Evolutionary conservation across 2,113 vertebrate species (phyloP), one percentile per base, ranked within the genome.

Genomic region (Daubentonia madagascariensis): DNA sequence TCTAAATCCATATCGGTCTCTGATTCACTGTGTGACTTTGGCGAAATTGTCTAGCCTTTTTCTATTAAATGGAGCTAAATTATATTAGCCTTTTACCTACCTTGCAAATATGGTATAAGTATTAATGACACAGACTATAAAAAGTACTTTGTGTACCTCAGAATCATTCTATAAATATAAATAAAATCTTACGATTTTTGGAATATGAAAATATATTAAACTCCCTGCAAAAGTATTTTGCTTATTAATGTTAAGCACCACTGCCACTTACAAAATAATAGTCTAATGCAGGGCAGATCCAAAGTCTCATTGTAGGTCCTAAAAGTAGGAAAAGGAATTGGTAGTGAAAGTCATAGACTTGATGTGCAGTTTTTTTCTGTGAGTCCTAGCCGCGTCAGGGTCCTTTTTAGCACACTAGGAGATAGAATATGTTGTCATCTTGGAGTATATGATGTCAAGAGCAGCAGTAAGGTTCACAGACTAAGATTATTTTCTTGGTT

Each of bases 121-220:
- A 75, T 84, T 95, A 94, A 81, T 68, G 57, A 73, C 93, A 6
- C 40, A 94, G 50, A 52, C 50, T 97, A 35, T 93, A 63, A 91
- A 93, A 79, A 97, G 50, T 96, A 63, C 37, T 95, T 96, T 94
- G 28, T 87, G 17, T 92, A 68, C 16, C 40, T 92, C 40, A 81
- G 40, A 94, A 52, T 85, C 79, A 85, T 83, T 45, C 3, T 75
- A 16, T 94, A 81, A 89, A 81, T 89, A 68, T 67, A 75, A 92
- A 63, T 63, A 22, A 89, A 85, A 68, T 81, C 63, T 89, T 80
- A 32, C 68, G 48, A 45, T 13, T 97, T 92, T 94, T 94, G 76
- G 68, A 89, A 89, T 92, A 68, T 43, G 76, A 95, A 96, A 85
- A 61, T 81, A 72, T 9, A 57, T 70, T 91, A 63, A 93, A 76